Evolutionary conservation across 1,140 invertebrate genomes (phyloP).

Genomic region (Lordiphosa stackelbergi): DNA sequence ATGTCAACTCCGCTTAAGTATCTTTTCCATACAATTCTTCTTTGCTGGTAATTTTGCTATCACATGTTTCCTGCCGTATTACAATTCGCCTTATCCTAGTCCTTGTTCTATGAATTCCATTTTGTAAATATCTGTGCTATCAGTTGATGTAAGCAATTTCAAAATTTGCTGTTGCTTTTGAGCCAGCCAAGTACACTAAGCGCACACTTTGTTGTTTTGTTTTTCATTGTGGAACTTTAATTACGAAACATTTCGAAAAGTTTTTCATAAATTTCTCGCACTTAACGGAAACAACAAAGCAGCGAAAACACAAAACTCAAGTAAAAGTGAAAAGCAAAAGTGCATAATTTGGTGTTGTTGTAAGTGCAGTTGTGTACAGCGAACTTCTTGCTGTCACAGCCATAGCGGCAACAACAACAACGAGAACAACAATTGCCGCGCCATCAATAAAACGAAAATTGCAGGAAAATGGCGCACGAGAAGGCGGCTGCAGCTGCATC

Average conservation of each 20-base stretch:
- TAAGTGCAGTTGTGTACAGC: conserved; percentile 26
- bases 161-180: no score
- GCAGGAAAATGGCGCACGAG: conserved; percentile 47
- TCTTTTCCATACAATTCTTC: background rate
- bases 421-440: conserved; percentile 18
- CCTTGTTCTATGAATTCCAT: no score
- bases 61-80: no score
- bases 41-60: conserved; percentile 24
- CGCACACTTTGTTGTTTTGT: conserved; percentile 28
- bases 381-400: conserved; percentile 45
- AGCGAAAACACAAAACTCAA: conserved; percentile 42
- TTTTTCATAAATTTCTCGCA: conserved; percentile 69
- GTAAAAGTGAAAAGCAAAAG: conserved; percentile 47
- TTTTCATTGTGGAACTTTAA: conserved; percentile 41
- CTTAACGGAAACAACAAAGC: conserved; percentile 48
- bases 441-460: conserved; percentile 71
- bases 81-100: no score
- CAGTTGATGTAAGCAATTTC: no score
- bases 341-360: conserved; percentile 4
- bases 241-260: conserved; percentile 62
- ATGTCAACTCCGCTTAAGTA: conserved; percentile 14
- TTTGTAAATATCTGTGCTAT: no score
- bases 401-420: conserved; percentile 8
- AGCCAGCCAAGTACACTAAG: conserved; percentile 17
- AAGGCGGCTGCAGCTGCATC: conserved; percentile 14